phyloP scores from a whole-genome alignment of 2,113 vertebrate genomes.

The Osmerus eperlanus region DNA sequence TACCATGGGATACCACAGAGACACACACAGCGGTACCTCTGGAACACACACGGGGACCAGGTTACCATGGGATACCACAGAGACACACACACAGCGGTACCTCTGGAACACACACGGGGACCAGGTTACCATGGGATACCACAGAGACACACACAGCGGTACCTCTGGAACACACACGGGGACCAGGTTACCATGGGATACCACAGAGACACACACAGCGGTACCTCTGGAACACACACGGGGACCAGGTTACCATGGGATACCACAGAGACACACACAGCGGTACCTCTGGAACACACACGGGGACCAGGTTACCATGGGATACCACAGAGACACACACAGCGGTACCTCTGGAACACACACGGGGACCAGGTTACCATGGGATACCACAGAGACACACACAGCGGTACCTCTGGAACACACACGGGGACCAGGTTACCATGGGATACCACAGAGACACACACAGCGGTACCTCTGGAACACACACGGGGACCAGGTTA shows the following conservation, averaged over 20 bases:
- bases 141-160: conserved; percentile 30
- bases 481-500: conserved; percentile 8
- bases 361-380: background rate
- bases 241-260: background rate
- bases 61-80: background rate
- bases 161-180: conserved; percentile 60
- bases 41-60: conserved; percentile 28
- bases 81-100: conserved; percentile 45
- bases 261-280: background rate
- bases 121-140: background rate
- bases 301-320: background rate
- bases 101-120: conserved; percentile 55
- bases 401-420: conserved; percentile 64
- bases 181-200: background rate
- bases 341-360: conserved; percentile 64
- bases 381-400: background rate
- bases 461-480: conserved; percentile 65
- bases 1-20: background rate
- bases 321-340: background rate
- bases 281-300: conserved; percentile 65
- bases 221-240: conserved; percentile 64
- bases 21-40: conserved; percentile 62
- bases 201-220: background rate
- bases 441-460: background rate
- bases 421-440: conserved; percentile 6